Evolutionary conservation across 1,140 invertebrate genomes (phyloP).

Genomic region (Diorhabda carinulata): DNA sequence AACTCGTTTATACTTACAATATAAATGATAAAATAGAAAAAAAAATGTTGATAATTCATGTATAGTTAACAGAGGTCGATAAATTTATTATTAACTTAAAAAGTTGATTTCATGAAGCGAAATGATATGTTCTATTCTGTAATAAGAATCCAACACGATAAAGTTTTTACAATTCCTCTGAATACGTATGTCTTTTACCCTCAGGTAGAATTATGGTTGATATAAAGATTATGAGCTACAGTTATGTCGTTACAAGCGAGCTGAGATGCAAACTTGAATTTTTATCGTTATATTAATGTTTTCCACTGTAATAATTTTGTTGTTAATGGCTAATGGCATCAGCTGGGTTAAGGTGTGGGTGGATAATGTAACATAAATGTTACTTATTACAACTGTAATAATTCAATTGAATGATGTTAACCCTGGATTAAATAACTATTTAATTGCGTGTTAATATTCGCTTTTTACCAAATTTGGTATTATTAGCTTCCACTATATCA

Average conservation of each 20-base stretch:
- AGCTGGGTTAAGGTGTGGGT: background rate
- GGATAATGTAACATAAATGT: background rate
- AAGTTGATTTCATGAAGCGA: no score
- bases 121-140: background rate
- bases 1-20: no score
- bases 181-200: background rate
- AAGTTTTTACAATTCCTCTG: background rate
- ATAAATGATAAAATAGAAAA: no score
- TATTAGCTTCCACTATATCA: background rate
- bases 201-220: background rate
- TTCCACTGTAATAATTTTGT: background rate
- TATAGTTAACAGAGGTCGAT: no score
- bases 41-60: no score
- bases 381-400: background rate
- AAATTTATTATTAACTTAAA: no score
- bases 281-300: slow-evolving; percentile 3
- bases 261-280: background rate
- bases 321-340: slow-evolving; percentile 2
- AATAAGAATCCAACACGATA: background rate
- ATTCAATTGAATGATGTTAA: background rate
- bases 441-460: background rate
- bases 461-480: background rate
- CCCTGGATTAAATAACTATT: background rate
- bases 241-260: slow-evolving; percentile 1
- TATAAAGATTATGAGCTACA: slow-evolving; percentile 2